phyloP scores from a whole-genome alignment of 2,888 invertebrate genomes.

The Aleiodes alternator region DNA sequence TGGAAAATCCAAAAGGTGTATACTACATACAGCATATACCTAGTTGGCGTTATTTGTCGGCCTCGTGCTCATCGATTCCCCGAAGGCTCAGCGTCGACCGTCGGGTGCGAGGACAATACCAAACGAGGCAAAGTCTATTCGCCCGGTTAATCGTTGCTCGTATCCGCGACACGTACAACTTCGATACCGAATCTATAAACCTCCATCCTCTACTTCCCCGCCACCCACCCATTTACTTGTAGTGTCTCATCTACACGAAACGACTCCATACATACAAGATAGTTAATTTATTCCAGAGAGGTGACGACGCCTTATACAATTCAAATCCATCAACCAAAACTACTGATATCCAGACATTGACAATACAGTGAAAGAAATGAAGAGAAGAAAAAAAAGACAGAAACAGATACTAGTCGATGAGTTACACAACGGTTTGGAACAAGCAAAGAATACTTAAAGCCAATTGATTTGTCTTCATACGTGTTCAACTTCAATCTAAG shows the following conservation, averaged over 20 bases:
- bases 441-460: constrained; percentile 27
- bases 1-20: constrained; percentile 21
- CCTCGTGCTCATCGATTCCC: constrained; percentile 53
- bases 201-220: not conserved
- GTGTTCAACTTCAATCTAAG: constrained; percentile 20
- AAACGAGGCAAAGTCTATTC: constrained; percentile 30
- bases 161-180: constrained; percentile 45
- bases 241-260: constrained; percentile 7
- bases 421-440: constrained; percentile 42
- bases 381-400: not conserved
- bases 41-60: constrained; percentile 27
- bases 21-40: not conserved
- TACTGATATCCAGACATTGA: constrained; percentile 6
- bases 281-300: constrained; percentile 43
- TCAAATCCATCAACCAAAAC: constrained; percentile 27
- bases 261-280: constrained; percentile 9
- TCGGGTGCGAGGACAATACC: constrained; percentile 50
- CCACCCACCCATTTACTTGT: not conserved
- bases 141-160: constrained; percentile 35
- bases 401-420: not conserved
- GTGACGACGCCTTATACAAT: constrained; percentile 36
- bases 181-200: constrained; percentile 46
- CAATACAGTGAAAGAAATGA: not conserved
- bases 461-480: constrained; percentile 20
- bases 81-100: constrained; percentile 61